phyloP scores from a whole-genome alignment of 2,797 vertebrate genomes.

The Gastrophryne carolinensis region DNA sequence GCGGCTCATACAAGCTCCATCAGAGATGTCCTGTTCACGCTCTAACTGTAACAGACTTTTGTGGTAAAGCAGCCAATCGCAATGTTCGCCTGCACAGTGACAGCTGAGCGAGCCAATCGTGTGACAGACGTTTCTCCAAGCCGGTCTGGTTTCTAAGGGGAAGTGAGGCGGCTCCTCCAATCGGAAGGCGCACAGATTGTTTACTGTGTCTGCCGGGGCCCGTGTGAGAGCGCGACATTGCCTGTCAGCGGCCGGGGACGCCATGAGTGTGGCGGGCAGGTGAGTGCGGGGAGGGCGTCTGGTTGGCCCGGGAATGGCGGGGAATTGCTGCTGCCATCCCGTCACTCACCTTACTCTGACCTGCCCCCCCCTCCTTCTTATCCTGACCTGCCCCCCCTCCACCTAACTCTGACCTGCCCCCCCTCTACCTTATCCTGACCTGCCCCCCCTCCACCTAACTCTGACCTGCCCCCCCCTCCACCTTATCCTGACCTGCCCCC shows the following conservation, averaged over 20 bases:
- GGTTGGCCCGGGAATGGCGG: no score
- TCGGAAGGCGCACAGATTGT: not conserved
- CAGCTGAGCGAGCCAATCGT: not conserved
- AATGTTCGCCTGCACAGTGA: not conserved
- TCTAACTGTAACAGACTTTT: no score
- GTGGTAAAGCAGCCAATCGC: not conserved
- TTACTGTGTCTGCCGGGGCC: slow-evolving; percentile 7
- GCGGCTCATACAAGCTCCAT: not conserved
- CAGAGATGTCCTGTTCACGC: no score
- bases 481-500: no score
- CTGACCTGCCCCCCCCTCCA: no score
- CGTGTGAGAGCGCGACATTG: not conserved
- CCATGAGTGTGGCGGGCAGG: slow-evolving; percentile 54
- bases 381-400: no score
- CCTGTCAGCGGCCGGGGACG: not conserved
- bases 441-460: no score
- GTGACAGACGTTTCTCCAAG: not conserved
- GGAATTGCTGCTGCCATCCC: no score
- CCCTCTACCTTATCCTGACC: no score
- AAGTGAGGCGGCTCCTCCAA: rapidly evolving
- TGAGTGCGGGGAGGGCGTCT: not conserved
- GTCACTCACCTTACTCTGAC: no score
- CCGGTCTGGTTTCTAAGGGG: slow-evolving; percentile 33
- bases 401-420: no score
- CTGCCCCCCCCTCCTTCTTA: no score